A percentile compares a stretch with the other conserved stretches of the same genome.
Conservation (phyloP, 30 jellyfish, hydroid and myxozoan genomes). For the Pelagia noctiluca region DNA sequence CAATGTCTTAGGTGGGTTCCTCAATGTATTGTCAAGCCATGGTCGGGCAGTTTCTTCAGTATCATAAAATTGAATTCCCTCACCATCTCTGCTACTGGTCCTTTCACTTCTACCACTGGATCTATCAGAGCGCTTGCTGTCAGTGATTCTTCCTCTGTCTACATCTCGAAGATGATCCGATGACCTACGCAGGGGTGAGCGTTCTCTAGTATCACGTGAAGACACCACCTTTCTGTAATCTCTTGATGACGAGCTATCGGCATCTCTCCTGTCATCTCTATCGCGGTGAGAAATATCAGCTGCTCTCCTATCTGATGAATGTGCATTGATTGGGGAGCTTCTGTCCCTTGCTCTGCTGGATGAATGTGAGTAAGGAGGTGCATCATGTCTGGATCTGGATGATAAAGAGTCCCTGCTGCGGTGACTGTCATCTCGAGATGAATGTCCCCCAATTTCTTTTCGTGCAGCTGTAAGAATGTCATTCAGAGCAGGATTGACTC, state of each 20-base stretch:
- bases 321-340: slow-evolving; percentile 48
- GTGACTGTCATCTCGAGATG: slow-evolving; percentile 55
- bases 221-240: slow-evolving; percentile 61
- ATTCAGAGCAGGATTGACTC: slow-evolving; percentile 24
- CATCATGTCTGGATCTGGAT: slow-evolving; percentile 36
- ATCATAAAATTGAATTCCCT: slow-evolving; percentile 54
- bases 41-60: slow-evolving; percentile 61
- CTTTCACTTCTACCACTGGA: slow-evolving; percentile 68
- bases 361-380: slow-evolving; percentile 26
- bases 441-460: slow-evolving; percentile 52
- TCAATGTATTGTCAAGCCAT: slow-evolving; percentile 53
- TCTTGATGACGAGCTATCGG: slow-evolving; percentile 26
- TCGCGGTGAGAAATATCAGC: slow-evolving; percentile 22
- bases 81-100: slow-evolving; percentile 77
- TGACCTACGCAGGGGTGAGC: slow-evolving; percentile 13
- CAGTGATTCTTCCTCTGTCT: slow-evolving; percentile 24
- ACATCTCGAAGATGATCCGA: slow-evolving; percentile 35
- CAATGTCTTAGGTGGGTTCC: slow-evolving; percentile 91
- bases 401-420: slow-evolving; percentile 28
- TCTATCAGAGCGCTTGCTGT: slow-evolving; percentile 16
- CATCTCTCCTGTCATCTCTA: slow-evolving; percentile 52
- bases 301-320: slow-evolving; percentile 48
- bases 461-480: slow-evolving; percentile 19
- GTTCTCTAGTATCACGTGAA: slow-evolving; percentile 58
- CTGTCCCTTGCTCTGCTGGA: slow-evolving; percentile 74